phyloP scores from a whole-genome alignment of 1,140 invertebrate species.

The Bombus huntii region DNA sequence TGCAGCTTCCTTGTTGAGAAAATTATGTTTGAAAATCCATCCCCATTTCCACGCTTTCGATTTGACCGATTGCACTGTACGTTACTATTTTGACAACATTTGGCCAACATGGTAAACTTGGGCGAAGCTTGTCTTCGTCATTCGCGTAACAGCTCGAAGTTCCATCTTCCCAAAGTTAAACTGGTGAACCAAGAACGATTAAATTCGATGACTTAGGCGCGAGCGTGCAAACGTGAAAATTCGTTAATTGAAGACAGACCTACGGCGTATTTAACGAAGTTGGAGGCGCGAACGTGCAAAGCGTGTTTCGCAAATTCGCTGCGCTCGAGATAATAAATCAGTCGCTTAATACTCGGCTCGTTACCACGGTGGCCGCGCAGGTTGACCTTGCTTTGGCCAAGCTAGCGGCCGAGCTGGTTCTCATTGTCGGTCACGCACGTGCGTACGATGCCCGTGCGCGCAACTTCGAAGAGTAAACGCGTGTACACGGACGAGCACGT shows the following conservation, averaged over 20 bases:
- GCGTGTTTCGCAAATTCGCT: conserved; percentile 42
- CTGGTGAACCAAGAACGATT: too few relatives aligned
- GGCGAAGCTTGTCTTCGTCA: too few relatives aligned
- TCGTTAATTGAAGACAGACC: not conserved
- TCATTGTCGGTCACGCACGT: conserved; percentile 37
- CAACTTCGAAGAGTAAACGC: conserved; percentile 59
- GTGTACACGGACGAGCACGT: conserved; percentile 57
- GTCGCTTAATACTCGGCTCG: conserved; percentile 46
- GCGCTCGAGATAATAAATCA: conserved; percentile 52
- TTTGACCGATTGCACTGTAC: too few relatives aligned
- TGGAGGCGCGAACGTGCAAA: conserved; percentile 40
- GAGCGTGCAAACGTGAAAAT: not conserved
- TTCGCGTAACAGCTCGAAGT: too few relatives aligned
- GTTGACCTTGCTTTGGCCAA: not conserved
- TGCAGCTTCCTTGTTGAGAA: too few relatives aligned
- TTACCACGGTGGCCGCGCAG: not conserved
- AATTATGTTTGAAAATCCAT: too few relatives aligned
- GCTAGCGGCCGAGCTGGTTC: not conserved
- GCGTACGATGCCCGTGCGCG: not conserved
- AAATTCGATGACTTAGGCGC: too few relatives aligned
- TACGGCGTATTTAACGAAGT: not conserved
- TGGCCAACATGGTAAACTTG: too few relatives aligned
- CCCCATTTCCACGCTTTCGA: too few relatives aligned
- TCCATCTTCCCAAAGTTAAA: too few relatives aligned
- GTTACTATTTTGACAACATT: too few relatives aligned